Conservation (phyloP, 1,140 invertebrate species). For the Drosophila tani region DNA sequence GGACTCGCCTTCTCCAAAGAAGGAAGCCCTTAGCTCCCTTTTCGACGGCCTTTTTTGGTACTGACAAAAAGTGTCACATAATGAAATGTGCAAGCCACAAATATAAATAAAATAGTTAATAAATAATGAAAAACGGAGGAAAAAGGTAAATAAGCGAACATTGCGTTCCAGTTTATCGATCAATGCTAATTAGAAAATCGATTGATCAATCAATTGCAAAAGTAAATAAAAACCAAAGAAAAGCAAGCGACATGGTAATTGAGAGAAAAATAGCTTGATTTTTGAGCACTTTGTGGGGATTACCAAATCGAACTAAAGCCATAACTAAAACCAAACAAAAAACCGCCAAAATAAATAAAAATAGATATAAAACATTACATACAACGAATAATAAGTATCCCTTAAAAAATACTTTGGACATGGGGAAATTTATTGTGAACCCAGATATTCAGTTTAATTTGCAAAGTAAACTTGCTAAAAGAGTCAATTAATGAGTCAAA, state of each 20-base stretch:
- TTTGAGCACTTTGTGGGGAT: slow-evolving; percentile 13
- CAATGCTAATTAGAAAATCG: slow-evolving; percentile 72
- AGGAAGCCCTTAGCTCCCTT: slow-evolving; percentile 14
- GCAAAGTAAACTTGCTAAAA: background rate
- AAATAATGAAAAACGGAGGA: background rate
- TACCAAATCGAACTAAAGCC: slow-evolving; percentile 3
- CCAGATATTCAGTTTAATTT: background rate
- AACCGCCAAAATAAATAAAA: background rate
- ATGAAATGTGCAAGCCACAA: slow-evolving; percentile 1
- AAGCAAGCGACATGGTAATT: slow-evolving; percentile 9
- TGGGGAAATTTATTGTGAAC: background rate
- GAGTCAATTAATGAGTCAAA: background rate
- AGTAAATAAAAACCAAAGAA: slow-evolving; percentile 21
- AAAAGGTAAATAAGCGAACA: background rate
- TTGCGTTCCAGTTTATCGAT: slow-evolving; percentile 55
- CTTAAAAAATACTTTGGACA: background rate
- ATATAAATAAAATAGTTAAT: background rate
- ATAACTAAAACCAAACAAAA: background rate
- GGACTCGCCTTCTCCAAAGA: slow-evolving; percentile 21
- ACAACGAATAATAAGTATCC: background rate
- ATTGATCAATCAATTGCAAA: slow-evolving; percentile 62
- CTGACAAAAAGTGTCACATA: slow-evolving; percentile 12
- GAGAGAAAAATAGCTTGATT: background rate
- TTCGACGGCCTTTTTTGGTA: background rate
- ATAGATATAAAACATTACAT: background rate